Evolutionary conservation across 2,113 vertebrate species (phyloP), one percentile per base, ranked within the genome.

Genomic region (Protobothrops mucrosquamatus): DNA sequence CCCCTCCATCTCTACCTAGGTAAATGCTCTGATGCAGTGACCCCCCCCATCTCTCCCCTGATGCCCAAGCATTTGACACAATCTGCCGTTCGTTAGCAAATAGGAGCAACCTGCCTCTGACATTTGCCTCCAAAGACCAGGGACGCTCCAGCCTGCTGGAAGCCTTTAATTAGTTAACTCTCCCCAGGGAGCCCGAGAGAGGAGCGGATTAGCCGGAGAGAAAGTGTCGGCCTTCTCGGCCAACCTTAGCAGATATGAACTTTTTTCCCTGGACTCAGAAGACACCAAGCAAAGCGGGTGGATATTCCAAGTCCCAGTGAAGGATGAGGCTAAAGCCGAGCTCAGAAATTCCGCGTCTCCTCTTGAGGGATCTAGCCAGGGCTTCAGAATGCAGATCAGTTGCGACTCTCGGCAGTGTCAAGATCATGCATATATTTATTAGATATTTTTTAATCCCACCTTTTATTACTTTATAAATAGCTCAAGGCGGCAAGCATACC

Each of bases 141-240:
- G 94, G 91, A 90, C 55, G 55, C 93, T 91, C 87, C 90, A 94
- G 93, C 92, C 95, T 92, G 95, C 43, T 92, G 95, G 95, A 95
- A 94, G 94, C 51, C 89, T 95, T 94, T 96, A 96, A 97, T 97
- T 96, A 96, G 89, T 89, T 87, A 4, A 91, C 91, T 6, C 61
- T 94, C 61, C 94, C 94, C 0, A 55, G 81, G 91, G 95, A 61
- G 93, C 0, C 6, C 43, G 22, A 91, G 93, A 89, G 5, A 9
- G 22, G 4, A 29, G 91, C 74, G 56, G 74, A 52, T 95, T 59
- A 87, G 88, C 92, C 64, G 88, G n/a, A 94, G 95, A 94, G 95
- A 92, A 96, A 96, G 95, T 22, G 89, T 56, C 0, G 0, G 0
- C 52, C 55, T 85, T 0, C 22, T 90, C 54, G 0, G 64, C 0